Percentiles rank a stretch among this genome's conserved stretches.
phyloP scores from a whole-genome alignment of 2,113 vertebrate genomes.

The Limanda limanda region DNA sequence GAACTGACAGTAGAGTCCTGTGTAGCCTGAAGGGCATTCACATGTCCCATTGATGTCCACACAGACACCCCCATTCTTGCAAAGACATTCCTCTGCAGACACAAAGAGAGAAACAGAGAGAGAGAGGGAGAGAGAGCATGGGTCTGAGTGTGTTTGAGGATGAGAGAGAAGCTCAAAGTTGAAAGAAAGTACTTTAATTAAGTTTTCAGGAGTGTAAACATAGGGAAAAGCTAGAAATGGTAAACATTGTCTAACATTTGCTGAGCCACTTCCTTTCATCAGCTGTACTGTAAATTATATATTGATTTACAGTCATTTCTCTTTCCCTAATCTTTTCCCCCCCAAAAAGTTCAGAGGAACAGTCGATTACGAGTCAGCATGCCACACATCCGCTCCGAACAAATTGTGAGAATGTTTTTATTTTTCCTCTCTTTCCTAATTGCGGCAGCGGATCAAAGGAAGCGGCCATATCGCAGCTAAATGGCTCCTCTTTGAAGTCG shows the following conservation, averaged over 20 bases:
- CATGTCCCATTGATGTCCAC: conserved; percentile 88
- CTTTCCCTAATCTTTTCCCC: conserved; percentile 62
- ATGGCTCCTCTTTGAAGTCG: conserved; percentile 77
- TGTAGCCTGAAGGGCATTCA: conserved; percentile 92
- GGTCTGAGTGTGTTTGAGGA: not conserved
- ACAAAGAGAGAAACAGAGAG: conserved; percentile 34
- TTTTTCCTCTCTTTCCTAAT: conserved; percentile 75
- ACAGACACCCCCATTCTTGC: conserved; percentile 92
- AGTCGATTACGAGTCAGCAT: conserved; percentile 50
- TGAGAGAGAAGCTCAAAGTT: conserved; percentile 20
- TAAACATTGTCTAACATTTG: conserved; percentile 59
- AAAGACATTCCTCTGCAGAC: conserved; percentile 85
- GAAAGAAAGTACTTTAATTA: conserved; percentile 14
- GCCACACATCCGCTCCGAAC: conserved; percentile 59
- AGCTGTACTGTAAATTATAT: conserved; percentile 56
- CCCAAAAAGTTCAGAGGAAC: conserved; percentile 63
- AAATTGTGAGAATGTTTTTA: conserved; percentile 76
- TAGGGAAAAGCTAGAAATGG: conserved; percentile 41
- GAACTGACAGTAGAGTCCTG: conserved; percentile 93
- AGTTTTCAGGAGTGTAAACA: conserved; percentile 48
- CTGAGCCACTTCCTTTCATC: conserved; percentile 53
- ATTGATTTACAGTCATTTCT: conserved; percentile 67
- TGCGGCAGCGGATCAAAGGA: conserved; percentile 79
- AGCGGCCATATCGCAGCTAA: conserved; percentile 66
- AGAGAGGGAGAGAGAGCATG: not conserved